Evolutionary conservation across 2,113 vertebrate species (phyloP).

Genomic region (Crypturellus undulatus): DNA sequence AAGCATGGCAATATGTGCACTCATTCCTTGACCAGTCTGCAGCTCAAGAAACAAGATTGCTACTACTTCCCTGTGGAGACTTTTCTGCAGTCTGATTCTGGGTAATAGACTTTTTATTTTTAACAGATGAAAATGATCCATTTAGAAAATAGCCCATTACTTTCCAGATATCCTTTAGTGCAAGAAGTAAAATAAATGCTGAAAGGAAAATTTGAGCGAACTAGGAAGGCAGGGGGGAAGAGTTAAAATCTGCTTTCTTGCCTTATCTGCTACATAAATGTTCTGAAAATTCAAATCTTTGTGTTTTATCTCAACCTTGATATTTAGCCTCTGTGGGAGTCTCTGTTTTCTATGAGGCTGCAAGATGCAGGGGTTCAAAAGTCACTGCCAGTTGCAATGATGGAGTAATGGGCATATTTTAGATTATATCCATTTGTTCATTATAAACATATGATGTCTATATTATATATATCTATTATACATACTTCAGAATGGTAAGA

Average conservation of each 20-base stretch:
- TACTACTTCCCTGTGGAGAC: background rate
- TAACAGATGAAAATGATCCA: background rate
- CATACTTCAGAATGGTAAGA: background rate
- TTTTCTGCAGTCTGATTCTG: background rate
- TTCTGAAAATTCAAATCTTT: background rate
- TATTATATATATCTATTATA: background rate
- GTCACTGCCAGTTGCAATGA: background rate
- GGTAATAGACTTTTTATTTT: background rate
- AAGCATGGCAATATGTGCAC: background rate
- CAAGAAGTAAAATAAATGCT: background rate
- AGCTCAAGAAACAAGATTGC: background rate
- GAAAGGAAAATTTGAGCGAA: background rate
- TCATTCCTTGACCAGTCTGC: background rate
- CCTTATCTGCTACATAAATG: background rate
- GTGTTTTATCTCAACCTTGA: background rate
- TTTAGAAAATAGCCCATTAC: background rate
- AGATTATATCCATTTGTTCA: rapidly evolving
- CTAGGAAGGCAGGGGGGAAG: background rate
- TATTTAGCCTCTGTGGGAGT: background rate
- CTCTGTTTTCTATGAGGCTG: background rate
- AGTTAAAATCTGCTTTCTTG: background rate
- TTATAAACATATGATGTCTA: background rate
- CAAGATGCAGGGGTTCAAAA: background rate
- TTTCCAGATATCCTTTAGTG: background rate
- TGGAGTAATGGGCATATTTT: background rate